Evolutionary conservation across 2,797 vertebrate species (phyloP).

Genomic region (Melanotaenia parkinsoni): DNA sequence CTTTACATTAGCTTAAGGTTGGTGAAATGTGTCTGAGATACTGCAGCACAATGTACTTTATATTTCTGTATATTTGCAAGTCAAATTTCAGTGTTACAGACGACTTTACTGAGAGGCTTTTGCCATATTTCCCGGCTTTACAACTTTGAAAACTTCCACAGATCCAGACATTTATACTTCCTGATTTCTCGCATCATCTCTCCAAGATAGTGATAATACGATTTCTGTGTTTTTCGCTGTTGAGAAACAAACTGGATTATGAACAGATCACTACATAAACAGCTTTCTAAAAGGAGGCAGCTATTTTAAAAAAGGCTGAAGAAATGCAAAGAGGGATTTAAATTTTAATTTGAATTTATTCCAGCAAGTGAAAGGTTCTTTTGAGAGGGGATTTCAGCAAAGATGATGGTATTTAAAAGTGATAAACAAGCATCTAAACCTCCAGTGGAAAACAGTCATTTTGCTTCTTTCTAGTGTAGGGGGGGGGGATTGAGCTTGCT

Average conservation of each 20-base stretch:
- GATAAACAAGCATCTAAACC: conserved; percentile 92
- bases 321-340: conserved; percentile 92
- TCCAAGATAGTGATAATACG: conserved; percentile 91
- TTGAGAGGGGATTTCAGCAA: conserved; percentile 90
- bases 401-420: conserved; percentile 93
- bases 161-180: conserved; percentile 86
- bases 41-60: conserved; percentile 70
- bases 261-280: conserved; percentile 92
- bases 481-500: conserved; percentile 81
- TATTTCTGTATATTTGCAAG: conserved; percentile 81
- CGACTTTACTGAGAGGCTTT: conserved; percentile 79
- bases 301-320: conserved; percentile 92
- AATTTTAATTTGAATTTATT: conserved; percentile 94
- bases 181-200: conserved; percentile 89
- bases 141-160: conserved; percentile 86
- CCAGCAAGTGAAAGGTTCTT: conserved; percentile 92
- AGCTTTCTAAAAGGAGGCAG: conserved; percentile 92
- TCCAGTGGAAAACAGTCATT: conserved; percentile 85
- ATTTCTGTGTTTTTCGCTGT: conserved; percentile 89
- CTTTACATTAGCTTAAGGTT: conserved; percentile 65
- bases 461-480: conserved; percentile 83
- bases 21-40: conserved; percentile 65
- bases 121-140: conserved; percentile 78
- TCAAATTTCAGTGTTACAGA: conserved; percentile 78
- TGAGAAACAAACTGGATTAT: conserved; percentile 93